Evolutionary conservation across 2,113 vertebrate genomes (phyloP), one percentile per base, ranked within the genome.

Genomic region (Psophia crepitans): DNA sequence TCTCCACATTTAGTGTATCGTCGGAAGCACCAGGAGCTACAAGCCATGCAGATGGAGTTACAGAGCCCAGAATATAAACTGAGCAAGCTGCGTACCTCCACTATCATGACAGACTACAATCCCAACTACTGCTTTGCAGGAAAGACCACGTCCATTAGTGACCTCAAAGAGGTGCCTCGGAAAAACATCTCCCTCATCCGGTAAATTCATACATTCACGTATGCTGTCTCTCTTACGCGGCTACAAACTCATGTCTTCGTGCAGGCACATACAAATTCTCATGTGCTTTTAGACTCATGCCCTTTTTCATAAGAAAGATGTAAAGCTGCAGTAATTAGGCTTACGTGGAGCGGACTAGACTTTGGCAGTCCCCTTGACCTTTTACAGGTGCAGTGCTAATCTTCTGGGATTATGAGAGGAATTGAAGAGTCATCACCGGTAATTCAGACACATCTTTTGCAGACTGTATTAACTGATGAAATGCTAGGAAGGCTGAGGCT

Each of bases 31-130:
- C 99, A 99, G 18, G 99, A 99, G 98, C 98, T 99, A 65, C 99
- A 99, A 87, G 99, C 99, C 88, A 99, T 99, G 95, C 99, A 99
- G 97, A 98, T 99, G 98, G 99, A 99, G 95, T 97, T 99, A 68
- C 99, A 99, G 98, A 99, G 99, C 97, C 99, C 99, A 0, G 99
- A 99, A 89, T 99, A 99, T 90, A 99, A 99, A 39, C 98, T 99
- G 92, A 99, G 99, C 97, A 99, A 99, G 93, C 99, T 99, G 84
- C 98, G 99, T 5, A 99, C 99, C 46, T 99, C 99, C 51, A 99
- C 99, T 97, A 99, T 99, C 97, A 99, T 99, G 99, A 99, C 99
- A 0, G 99, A 99, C 98, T 99, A 99, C 98, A 99, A 99, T 96
- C 99, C 99, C 96, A 99, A 99, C 98, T 99, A 99, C 98, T 99